These are phyloP conservation scores for Zaprionus obscuricornis DNA, from an alignment of 2,888 invertebrate genomes.

Conservation along the genomic window DNA sequence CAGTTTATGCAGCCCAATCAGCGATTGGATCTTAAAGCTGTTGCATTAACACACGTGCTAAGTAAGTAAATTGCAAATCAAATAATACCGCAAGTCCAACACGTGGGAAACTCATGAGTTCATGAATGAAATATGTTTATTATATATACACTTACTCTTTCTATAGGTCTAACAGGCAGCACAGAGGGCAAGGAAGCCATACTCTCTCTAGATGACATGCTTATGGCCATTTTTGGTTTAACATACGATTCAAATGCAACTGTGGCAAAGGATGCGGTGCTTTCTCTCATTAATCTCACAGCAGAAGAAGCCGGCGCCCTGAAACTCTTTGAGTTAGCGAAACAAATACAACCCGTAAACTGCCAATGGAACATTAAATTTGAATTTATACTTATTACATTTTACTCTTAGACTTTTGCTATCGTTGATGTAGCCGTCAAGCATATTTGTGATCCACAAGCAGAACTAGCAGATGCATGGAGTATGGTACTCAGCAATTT, in stretches of 20 bases:
- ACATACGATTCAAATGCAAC: slow-evolving; percentile 86
- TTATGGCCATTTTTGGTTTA: slow-evolving; percentile 86
- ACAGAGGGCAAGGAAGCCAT: slow-evolving; percentile 87
- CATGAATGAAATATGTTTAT: background rate
- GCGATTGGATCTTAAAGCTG: slow-evolving; percentile 88
- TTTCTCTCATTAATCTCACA: slow-evolving; percentile 90
- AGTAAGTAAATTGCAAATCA: slow-evolving; percentile 81
- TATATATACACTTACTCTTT: background rate
- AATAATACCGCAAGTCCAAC: slow-evolving; percentile 20
- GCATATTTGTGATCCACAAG: slow-evolving; percentile 84
- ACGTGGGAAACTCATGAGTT: slow-evolving; percentile 36
- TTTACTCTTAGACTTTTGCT: slow-evolving; percentile 74
- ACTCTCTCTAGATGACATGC: slow-evolving; percentile 85
- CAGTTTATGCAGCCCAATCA: slow-evolving; percentile 87
- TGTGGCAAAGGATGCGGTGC: slow-evolving; percentile 88
- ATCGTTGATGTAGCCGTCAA: slow-evolving; percentile 76
- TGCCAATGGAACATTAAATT: background rate
- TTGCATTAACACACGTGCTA: slow-evolving; percentile 87
- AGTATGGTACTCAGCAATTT: slow-evolving; percentile 93
- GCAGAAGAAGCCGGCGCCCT: slow-evolving; percentile 86
- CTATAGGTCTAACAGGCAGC: slow-evolving; percentile 87
- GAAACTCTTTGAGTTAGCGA: slow-evolving; percentile 72
- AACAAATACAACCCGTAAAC: slow-evolving; percentile 70
- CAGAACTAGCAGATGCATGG: slow-evolving; percentile 88
- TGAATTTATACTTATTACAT: too few species aligned